phyloP scores from a whole-genome alignment of 2,113 vertebrate genomes.

The Romanogobio albipinnatus region DNA sequence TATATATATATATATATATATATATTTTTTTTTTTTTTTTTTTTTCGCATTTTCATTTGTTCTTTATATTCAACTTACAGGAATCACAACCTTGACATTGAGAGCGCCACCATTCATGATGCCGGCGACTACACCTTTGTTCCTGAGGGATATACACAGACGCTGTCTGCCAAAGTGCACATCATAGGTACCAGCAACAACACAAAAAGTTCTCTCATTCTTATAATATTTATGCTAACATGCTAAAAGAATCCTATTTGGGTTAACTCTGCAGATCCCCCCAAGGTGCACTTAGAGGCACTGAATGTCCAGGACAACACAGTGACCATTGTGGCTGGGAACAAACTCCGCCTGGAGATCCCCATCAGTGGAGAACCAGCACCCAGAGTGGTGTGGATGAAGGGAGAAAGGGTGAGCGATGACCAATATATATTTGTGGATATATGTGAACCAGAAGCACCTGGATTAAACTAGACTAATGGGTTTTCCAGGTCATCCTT shows the following conservation, averaged over 20 bases:
- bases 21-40: too few relatives aligned
- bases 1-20: too few relatives aligned
- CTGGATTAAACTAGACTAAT: neutral
- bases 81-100: constrained; percentile 87
- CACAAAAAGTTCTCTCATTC: neutral
- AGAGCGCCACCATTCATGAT: constrained; percentile 81
- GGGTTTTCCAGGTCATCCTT: constrained; percentile 80
- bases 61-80: constrained; percentile 67
- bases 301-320: constrained; percentile 89
- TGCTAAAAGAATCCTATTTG: neutral
- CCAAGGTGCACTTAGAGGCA: constrained; percentile 88
- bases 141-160: constrained; percentile 89
- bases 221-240: neutral
- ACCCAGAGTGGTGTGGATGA: constrained; percentile 92
- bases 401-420: constrained; percentile 87
- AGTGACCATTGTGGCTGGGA: constrained; percentile 91
- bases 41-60: neutral
- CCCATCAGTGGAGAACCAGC: constrained; percentile 91
- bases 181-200: constrained; percentile 83
- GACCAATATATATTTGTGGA: too few relatives aligned
- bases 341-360: constrained; percentile 93
- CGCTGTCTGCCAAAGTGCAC: constrained; percentile 87
- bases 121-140: constrained; percentile 94
- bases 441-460: neutral
- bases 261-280: constrained; percentile 81